A percentile compares a stretch with the other conserved stretches of the same genome.
Conservation (phyloP, 1,140 invertebrate species). For the Drosophila triauraria region DNA sequence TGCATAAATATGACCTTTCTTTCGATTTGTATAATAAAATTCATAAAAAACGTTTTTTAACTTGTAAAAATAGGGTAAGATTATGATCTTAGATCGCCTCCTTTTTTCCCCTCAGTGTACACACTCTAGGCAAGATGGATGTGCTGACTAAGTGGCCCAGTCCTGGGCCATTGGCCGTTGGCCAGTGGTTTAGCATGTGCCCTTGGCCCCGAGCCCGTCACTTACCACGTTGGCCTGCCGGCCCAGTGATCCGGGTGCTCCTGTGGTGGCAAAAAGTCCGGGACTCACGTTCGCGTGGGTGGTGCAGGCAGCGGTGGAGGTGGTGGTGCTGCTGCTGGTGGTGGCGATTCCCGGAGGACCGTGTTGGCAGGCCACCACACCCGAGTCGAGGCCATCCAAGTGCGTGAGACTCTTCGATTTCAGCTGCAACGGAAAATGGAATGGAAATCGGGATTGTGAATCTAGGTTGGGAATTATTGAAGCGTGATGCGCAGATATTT, state of each 20-base stretch:
- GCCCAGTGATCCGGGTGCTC: slow-evolving; percentile 42
- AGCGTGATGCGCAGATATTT: slow-evolving; percentile 45
- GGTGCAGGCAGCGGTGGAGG: slow-evolving; percentile 10
- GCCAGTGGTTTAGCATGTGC: slow-evolving; percentile 27
- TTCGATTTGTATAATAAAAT: too few species aligned
- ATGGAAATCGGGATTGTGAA: slow-evolving; percentile 40
- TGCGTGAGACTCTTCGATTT: slow-evolving; percentile 85
- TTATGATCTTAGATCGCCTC: background rate
- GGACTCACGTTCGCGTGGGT: slow-evolving; percentile 1
- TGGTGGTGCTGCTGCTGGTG: slow-evolving; percentile 13
- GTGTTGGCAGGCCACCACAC: slow-evolving; percentile 71
- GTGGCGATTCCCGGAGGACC: slow-evolving; percentile 33
- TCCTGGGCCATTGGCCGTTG: slow-evolving; percentile 25
- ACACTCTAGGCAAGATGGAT: slow-evolving; percentile 37
- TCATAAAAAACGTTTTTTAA: too few species aligned
- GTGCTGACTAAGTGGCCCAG: slow-evolving; percentile 45
- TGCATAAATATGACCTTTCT: too few species aligned
- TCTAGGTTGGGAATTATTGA: slow-evolving; percentile 39
- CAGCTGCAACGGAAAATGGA: slow-evolving; percentile 68
- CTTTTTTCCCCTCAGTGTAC: slow-evolving; percentile 16
- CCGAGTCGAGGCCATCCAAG: slow-evolving; percentile 80
- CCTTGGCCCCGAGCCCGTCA: slow-evolving; percentile 17
- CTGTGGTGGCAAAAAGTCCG: slow-evolving; percentile 21
- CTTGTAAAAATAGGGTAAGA: too few species aligned
- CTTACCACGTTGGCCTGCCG: slow-evolving; percentile 63